Percentiles rank a stretch among this genome's conserved stretches.
These are phyloP conservation scores for Cataglyphis cursor DNA, from an alignment of 2,888 invertebrate species.

Conservation along the genomic window DNA sequence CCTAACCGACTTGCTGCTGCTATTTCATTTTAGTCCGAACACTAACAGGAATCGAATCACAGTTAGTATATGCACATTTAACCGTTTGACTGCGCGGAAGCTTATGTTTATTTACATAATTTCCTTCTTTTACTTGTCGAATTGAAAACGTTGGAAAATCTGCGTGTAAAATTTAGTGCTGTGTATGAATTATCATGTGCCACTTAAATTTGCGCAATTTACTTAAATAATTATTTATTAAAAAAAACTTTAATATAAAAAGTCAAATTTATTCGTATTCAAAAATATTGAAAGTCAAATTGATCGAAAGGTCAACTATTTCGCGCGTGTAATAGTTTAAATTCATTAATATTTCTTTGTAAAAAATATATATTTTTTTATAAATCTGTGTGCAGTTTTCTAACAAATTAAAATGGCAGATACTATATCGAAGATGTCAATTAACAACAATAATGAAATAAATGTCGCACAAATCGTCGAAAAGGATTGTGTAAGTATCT, in stretches of 20 bases:
- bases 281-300: neutral
- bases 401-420: constrained; percentile 59
- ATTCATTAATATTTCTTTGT: neutral
- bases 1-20: constrained; percentile 48
- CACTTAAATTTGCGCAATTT: neutral
- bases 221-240: neutral
- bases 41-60: constrained; percentile 62
- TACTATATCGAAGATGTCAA: constrained; percentile 59
- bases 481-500: constrained; percentile 61
- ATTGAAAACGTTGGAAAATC: neutral
- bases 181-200: neutral
- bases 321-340: neutral
- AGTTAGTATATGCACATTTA: constrained; percentile 14
- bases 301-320: neutral
- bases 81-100: neutral
- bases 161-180: neutral
- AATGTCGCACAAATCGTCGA: constrained; percentile 35
- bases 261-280: neutral
- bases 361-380: neutral
- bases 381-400: neutral
- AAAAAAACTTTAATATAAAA: neutral
- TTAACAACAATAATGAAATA: constrained; percentile 45
- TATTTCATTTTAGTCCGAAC: constrained; percentile 65
- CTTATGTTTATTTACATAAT: constrained; percentile 18
- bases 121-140: neutral